Evolutionary conservation across 2,113 vertebrate genomes (phyloP), one percentile per base, ranked within the genome.

Genomic region (Lagopus leucura): DNA sequence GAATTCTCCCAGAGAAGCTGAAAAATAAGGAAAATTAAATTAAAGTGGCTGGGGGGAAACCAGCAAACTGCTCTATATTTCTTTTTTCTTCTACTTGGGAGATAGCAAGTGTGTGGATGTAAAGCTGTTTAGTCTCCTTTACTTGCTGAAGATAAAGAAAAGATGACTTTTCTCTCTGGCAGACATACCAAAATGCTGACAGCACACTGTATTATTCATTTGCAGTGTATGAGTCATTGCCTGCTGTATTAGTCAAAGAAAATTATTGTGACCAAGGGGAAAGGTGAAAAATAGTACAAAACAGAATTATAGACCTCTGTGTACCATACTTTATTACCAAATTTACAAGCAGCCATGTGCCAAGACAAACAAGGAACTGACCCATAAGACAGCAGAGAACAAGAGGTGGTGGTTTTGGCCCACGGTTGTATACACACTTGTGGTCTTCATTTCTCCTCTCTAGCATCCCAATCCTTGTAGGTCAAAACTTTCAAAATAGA

Each of bases 221-320:
- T 82, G 81, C 60, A 89, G 64, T 92, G 52, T 45, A 19, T 94
- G 80, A 94, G 91, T 97, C 95, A 96, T 90, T 13, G 17, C 67
- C 73, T 89, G 42, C 60, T 92, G 89, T 87, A 42, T 60, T 93
- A 96, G 74, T 94, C 93, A 97, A 94, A 81, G 55, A 92, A 95
- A 97, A 95, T 96, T 92, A 97, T 91, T 96, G 42, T 90, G 91
- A 88, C 69, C 45, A 80, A 83, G 65, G 40, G 82, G 48, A 97
- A 93, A 96, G 63, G 69, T 93, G 88, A 93, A 88, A 81, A 92
- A 76, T 69, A 87, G 57, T 64, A 90, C 54, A 76, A 85, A 82
- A 3, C 71, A 96, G 88, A 97, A 86, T 95, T 96, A 97, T 80
- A 96, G 74, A 22, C 19, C 2, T 84, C 64, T 40, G n/a, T 50